Percentiles rank a stretch among this genome's conserved stretches.
Conservation (phyloP, 2,797 vertebrate species). For the Protonibea diacanthus region DNA sequence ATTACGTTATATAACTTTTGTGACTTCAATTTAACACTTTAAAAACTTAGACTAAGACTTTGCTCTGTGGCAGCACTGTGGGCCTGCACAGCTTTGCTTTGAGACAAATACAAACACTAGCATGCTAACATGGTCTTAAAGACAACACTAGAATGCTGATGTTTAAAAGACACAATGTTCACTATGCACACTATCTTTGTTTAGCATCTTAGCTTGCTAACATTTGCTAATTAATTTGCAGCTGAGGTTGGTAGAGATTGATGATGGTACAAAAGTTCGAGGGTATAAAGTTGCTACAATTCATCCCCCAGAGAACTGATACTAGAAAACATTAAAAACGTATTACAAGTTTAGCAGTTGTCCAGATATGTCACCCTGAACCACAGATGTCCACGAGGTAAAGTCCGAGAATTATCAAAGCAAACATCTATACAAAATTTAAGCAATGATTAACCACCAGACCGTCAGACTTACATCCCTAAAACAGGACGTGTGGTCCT, state of each 20-base stretch:
- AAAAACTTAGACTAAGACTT: too few species aligned
- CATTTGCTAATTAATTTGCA: neutral
- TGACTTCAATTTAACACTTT: too few species aligned
- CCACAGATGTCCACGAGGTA: too few species aligned
- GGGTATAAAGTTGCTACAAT: neutral
- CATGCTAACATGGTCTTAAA: neutral
- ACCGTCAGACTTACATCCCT: too few species aligned
- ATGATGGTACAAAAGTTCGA: neutral
- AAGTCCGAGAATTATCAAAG: neutral
- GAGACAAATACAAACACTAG: neutral
- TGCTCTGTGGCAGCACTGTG: too few species aligned
- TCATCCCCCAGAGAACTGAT: too few species aligned
- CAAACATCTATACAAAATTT: neutral
- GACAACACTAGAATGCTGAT: neutral
- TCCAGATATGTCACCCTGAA: neutral
- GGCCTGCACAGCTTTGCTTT: too few species aligned
- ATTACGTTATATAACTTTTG: too few species aligned
- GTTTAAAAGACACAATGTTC: neutral
- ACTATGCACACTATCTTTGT: neutral
- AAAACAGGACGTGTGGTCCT: too few species aligned
- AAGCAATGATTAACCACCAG: too few species aligned
- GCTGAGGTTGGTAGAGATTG: neutral
- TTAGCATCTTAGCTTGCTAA: neutral
- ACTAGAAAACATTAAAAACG: neutral
- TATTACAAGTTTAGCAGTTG: neutral